Evolutionary conservation across 2,113 vertebrate genomes (phyloP), one percentile per base, ranked within the genome.

Genomic region (Oreotrochilus melanogaster): DNA sequence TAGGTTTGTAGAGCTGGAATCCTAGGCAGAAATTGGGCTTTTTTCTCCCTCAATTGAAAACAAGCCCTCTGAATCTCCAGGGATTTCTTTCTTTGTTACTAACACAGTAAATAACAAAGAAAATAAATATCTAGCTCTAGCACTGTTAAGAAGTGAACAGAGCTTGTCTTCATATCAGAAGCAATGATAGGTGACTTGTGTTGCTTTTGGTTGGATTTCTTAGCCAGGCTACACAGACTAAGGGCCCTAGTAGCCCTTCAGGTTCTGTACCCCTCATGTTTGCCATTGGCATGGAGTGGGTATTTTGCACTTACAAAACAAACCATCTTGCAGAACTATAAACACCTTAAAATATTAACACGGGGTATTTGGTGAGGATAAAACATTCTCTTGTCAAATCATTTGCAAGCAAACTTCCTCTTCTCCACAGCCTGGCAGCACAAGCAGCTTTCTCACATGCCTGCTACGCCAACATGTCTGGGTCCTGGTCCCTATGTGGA

Each of bases 401-500:
- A 8, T 24, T 31, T 35, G 47, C 71, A 47, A 91, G 24, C 12
- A 58, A 84, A 14, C 7, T 8, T 35, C 1, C 0, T 73, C 80
- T 73, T 71, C 24, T 67, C 35, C 33, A 17, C 14, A 45, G 35
- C 31, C 18, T 0, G 0, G 22, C 47, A 53, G 30, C 51, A 62
- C 9, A 50, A 64, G 37, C 17, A 45, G 31, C 58, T 54, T 87
- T 91, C 56, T 37, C 33, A 27, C 11, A 6, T 4, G 33, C 8
- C 39, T 11, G 4, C 64, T 39, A 7, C 14, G 18, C 12, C 64
- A 66, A 17, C 1, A 1, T n/a, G 16, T 23, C 54, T 6, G 3
- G 76, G 12, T 30, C 37, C 37, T 8, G 24, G 6, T 53, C 58
- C 35, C 48, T 19, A 2, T 0, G 0, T 31, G 43, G 27, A 10